A percentile compares a stretch with the other conserved stretches of the same genome.
These are phyloP conservation scores for Catocala sponsa DNA, from an alignment of 2,888 invertebrate species.

Conservation along the genomic window DNA sequence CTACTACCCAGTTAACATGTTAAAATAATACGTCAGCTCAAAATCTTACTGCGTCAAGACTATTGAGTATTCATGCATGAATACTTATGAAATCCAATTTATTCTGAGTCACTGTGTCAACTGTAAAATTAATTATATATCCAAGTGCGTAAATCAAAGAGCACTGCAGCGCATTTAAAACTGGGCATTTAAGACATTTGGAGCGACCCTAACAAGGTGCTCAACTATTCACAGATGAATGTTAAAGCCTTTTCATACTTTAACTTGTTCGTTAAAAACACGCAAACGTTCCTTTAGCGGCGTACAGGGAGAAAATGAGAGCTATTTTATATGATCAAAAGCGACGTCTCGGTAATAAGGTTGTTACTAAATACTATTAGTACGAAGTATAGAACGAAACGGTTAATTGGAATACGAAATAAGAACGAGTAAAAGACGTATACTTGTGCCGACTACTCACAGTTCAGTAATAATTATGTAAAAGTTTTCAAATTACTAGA, in stretches of 20 bases:
- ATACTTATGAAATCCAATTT: conserved; percentile 21
- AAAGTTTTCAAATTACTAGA: conserved; percentile 21
- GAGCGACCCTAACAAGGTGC: conserved; percentile 79
- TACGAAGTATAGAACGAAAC: conserved; percentile 45
- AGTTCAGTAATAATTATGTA: conserved; percentile 21
- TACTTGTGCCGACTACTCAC: conserved; percentile 3
- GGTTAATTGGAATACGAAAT: conserved; percentile 55
- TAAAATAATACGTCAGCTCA: too few relatives aligned
- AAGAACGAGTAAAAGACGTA: conserved; percentile 31
- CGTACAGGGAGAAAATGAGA: conserved; percentile 59
- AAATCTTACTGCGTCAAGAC: neutral
- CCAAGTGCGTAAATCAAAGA: conserved; percentile 58
- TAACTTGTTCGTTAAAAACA: conserved; percentile 77
- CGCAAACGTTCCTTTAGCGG: conserved; percentile 68
- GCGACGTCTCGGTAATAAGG: conserved; percentile 66
- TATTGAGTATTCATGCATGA: conserved; percentile 6
- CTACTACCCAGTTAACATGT: too few relatives aligned
- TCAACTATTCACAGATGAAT: conserved; percentile 75
- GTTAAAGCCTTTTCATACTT: conserved; percentile 69
- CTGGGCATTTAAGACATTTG: conserved; percentile 76
- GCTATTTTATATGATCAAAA: conserved; percentile 72
- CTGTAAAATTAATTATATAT: conserved; percentile 63
- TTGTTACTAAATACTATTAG: conserved; percentile 58
- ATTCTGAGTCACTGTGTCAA: conserved; percentile 55
- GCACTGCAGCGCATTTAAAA: conserved; percentile 58